A percentile compares a stretch with the other conserved stretches of the same genome.
Conservation (phyloP, 2,888 invertebrate species). For the Tipula unca region DNA sequence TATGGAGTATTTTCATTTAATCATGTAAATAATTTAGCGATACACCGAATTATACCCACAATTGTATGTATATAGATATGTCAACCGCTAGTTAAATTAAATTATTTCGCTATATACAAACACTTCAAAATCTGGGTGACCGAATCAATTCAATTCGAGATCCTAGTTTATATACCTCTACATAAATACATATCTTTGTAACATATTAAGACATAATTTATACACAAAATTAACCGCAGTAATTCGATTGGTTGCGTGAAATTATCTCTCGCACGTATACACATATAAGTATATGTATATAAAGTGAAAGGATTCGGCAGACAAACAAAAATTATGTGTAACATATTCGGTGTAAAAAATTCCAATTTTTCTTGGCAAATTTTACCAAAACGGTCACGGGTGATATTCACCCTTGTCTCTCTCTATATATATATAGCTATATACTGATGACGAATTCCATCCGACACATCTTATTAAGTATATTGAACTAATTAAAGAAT, state of each 20-base stretch:
- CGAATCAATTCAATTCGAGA: no score
- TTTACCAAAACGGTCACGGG: not conserved
- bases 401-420: not conserved
- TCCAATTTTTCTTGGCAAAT: not conserved
- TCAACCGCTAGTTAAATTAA: no score
- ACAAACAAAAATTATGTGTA: not conserved
- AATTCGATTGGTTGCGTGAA: not conserved
- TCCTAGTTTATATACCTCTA: no score
- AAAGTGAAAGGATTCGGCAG: not conserved
- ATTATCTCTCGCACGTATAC: not conserved
- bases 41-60: no score
- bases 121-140: no score
- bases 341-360: conserved; percentile 2
- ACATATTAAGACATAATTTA: not conserved
- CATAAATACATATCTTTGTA: no score
- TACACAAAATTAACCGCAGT: not conserved
- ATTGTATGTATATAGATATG: no score
- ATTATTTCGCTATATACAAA: no score
- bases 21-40: no score
- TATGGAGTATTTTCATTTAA: no score
- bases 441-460: not conserved
- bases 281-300: no score
- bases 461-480: conserved; percentile 3
- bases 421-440: not conserved
- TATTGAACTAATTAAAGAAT: not conserved